phyloP scores from a whole-genome alignment of 2,888 invertebrate genomes.

The Hypomecis atomaria region DNA sequence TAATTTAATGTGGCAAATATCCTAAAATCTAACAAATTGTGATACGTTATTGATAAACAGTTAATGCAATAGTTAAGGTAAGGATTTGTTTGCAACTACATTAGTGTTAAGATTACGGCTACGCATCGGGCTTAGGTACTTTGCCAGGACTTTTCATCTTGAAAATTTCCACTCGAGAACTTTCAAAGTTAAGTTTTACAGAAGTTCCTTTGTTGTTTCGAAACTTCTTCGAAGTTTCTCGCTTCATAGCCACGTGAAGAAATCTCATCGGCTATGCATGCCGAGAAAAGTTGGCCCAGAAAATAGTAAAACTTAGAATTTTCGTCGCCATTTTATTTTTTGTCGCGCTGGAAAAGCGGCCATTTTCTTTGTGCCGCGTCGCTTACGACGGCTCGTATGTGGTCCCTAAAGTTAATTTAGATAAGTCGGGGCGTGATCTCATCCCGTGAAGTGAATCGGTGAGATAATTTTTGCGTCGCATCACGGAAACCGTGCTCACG shows the following conservation, averaged over 20 bases:
- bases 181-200: constrained; percentile 78
- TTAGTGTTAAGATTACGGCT: constrained; percentile 53
- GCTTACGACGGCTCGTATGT: constrained; percentile 79
- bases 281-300: constrained; percentile 75
- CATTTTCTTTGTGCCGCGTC: constrained; percentile 86
- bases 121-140: constrained; percentile 63
- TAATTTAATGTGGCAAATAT: constrained; percentile 65
- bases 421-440: constrained; percentile 82
- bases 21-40: constrained; percentile 60
- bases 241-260: constrained; percentile 56
- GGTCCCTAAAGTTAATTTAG: constrained; percentile 82
- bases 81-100: constrained; percentile 60
- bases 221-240: constrained; percentile 69
- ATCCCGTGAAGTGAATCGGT: constrained; percentile 75
- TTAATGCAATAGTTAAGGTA: constrained; percentile 82
- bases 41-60: constrained; percentile 62
- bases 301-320: constrained; percentile 85
- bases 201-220: constrained; percentile 74
- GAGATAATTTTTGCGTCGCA: constrained; percentile 65
- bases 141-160: constrained; percentile 82
- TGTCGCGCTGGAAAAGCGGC: constrained; percentile 86
- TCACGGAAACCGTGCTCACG: constrained; percentile 49
- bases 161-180: constrained; percentile 84
- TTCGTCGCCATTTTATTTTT: constrained; percentile 86
- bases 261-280: constrained; percentile 60